These are phyloP conservation scores for Nipponia nippon DNA, from an alignment of 2,113 vertebrate species.

Conservation along the genomic window DNA sequence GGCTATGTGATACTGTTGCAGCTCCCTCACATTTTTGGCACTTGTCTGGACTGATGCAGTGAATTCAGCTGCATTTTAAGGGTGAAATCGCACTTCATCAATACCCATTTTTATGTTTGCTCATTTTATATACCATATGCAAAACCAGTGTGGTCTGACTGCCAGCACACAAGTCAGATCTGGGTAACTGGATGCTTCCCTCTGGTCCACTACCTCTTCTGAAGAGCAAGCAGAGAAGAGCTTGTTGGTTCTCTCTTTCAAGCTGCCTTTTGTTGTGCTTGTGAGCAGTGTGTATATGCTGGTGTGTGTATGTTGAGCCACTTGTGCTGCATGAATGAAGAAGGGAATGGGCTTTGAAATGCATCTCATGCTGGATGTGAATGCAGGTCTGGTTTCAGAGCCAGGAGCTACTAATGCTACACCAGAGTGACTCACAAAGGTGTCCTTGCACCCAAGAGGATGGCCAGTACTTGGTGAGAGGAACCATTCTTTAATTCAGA, in stretches of 20 bases:
- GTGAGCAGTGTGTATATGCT: neutral
- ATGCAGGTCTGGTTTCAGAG: neutral
- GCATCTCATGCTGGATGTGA: neutral
- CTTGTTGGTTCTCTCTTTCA: neutral
- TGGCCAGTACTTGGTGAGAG: accelerated
- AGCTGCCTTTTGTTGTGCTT: neutral
- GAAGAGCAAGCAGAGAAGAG: neutral
- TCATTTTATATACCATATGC: neutral
- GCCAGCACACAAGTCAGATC: neutral
- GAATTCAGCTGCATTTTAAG: neutral
- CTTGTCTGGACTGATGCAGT: neutral
- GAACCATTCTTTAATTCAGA: neutral
- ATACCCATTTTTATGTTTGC: neutral
- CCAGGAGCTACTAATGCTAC: neutral
- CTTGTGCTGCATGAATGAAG: neutral
- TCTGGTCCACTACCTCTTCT: neutral
- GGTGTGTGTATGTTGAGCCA: neutral
- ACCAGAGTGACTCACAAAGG: neutral
- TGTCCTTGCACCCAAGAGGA: neutral
- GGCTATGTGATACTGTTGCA: neutral
- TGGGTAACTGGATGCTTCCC: neutral
- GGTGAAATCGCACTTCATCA: constrained; percentile 21
- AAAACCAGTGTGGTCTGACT: neutral
- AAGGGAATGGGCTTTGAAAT: neutral
- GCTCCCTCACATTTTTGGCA: constrained; percentile 12